Evolutionary conservation across 1,140 invertebrate species (phyloP).

Genomic region (Heliothis virescens): DNA sequence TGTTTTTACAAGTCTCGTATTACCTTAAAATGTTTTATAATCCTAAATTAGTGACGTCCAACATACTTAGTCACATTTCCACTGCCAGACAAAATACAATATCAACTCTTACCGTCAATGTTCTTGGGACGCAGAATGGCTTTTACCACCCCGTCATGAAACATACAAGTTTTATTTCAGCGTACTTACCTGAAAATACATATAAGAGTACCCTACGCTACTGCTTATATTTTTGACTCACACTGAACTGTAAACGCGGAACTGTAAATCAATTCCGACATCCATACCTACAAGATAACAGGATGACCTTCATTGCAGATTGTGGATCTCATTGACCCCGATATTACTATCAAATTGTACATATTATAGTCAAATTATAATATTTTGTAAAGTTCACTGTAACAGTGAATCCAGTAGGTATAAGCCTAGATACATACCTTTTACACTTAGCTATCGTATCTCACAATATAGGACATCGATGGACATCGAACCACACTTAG

Average conservation of each 20-base stretch:
- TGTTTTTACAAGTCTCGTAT: no score
- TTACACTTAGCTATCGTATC: neutral
- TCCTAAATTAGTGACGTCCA: no score
- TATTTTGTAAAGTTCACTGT: slow-evolving; percentile 7
- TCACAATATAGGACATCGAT: no score
- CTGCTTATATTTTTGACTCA: neutral
- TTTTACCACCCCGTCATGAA: no score
- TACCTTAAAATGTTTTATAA: no score
- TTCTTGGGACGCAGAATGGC: no score
- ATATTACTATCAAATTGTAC: slow-evolving; percentile 4
- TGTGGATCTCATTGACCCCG: slow-evolving; percentile 25
- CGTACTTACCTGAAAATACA: no score
- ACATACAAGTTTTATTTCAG: no score
- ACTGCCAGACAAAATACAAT: no score
- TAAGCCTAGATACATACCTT: neutral
- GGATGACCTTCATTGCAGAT: slow-evolving; percentile 23
- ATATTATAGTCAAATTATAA: neutral
- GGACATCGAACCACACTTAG: no score
- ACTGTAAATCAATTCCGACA: slow-evolving; percentile 35
- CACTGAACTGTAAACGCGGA: neutral
- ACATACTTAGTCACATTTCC: no score
- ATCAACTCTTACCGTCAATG: no score
- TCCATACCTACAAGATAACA: slow-evolving; percentile 29
- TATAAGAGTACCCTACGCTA: neutral
- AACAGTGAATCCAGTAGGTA: neutral